Conservation (phyloP, 2,113 vertebrate species). For the Neodon shergylaensis region DNA sequence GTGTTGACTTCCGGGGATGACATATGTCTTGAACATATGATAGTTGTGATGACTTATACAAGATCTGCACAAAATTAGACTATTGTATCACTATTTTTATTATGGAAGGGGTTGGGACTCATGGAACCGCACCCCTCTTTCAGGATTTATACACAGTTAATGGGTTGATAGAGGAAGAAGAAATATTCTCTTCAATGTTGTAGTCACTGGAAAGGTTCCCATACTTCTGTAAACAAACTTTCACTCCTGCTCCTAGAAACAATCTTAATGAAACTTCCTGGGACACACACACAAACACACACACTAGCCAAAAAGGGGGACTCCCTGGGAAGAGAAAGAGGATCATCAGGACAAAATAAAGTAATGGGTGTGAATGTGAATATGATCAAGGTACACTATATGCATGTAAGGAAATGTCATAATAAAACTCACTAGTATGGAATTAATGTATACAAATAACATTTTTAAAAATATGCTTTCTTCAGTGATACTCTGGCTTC, state of each 20-base stretch:
- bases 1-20: not conserved
- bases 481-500: too few species aligned
- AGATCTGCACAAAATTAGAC: not conserved
- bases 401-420: not conserved
- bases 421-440: not conserved
- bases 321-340: not conserved
- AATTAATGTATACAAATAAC: not conserved
- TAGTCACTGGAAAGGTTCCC: not conserved
- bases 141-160: not conserved
- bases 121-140: too few species aligned
- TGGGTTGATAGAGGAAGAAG: not conserved
- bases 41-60: not conserved
- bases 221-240: not conserved
- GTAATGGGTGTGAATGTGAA: not conserved
- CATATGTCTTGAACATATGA: not conserved
- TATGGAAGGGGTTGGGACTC: not conserved
- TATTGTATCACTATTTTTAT: not conserved
- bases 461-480: too few species aligned
- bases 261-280: not conserved
- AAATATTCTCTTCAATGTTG: not conserved
- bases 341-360: not conserved
- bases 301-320: not conserved
- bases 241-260: not conserved
- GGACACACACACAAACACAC: not conserved
- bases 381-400: not conserved